Evolutionary conservation across 2,113 vertebrate species (phyloP), one percentile per base, ranked within the genome.

Genomic region (Gavia stellata): DNA sequence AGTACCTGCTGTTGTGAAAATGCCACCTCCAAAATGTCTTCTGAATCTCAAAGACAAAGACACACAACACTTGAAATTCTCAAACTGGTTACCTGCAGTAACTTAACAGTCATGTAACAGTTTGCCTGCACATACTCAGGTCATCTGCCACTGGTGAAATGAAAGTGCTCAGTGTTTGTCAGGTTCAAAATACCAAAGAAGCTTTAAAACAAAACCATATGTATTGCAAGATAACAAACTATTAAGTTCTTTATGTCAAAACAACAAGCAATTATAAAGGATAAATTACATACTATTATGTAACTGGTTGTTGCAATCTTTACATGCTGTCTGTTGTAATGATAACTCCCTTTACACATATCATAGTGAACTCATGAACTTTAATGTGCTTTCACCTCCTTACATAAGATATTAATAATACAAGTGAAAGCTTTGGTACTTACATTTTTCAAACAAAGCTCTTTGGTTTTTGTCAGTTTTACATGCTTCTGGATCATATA

Each of bases 251-350:
- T 89, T 25, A 33, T 45, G 66, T 63, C 71, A 86, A 78, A 78
- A 73, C n/a, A 79, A 65, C 49, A 94, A 86, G 40, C 20, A 44
- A 65, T 24, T 79, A n/a, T 55, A 65, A 89, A 55, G 67, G 50
- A 61, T 59, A 58, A 68, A 73, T 81, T 29, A 55, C 28, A 50
- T 16, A 38, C 15, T 55, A 10, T 34, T 52, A 70, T 34, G 44
- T 29, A 55, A 68, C 14, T 10, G 10, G 28, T 61, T 40, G 38
- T 44, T 62, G 62, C 33, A 73, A 55, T 33, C 23, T 47, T 58
- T 38, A n/a, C 15, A 42, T 0, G 1, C 56, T 77, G 21, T 18
- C 71, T 70, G 24, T 49, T 55, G 55, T 49, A 82, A 58, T 0
- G 1, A 65, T 74, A 28, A 65, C n/a, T 65, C 12, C 49, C 25